Percentiles rank a stretch among this genome's conserved stretches.
Evolutionary conservation across 2,113 vertebrate species (phyloP).

Genomic region (Isurus oxyrinchus): DNA sequence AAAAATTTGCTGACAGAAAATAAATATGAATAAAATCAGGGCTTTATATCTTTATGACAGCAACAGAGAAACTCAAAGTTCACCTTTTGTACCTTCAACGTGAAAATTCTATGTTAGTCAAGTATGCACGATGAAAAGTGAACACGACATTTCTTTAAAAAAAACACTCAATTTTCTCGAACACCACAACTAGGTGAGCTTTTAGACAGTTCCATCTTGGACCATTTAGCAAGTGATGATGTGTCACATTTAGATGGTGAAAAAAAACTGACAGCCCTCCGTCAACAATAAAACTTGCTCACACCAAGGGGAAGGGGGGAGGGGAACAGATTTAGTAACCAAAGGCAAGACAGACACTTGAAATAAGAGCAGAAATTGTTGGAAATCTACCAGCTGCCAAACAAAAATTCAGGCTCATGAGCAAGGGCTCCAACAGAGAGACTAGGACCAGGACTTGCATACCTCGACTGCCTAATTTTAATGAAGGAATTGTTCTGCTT

Average conservation of each 20-base stretch:
- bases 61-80: not conserved
- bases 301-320: not conserved
- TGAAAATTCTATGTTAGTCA: no score
- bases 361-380: not conserved
- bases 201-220: not conserved
- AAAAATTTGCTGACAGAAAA: not conserved
- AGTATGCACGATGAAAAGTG: not conserved
- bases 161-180: not conserved
- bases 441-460: not conserved
- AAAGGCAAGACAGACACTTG: not conserved
- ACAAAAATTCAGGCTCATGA: not conserved
- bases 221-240: not conserved
- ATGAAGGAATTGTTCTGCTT: not conserved
- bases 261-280: not conserved
- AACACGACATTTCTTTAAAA: not conserved
- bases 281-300: not conserved
- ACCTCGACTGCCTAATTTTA: not conserved
- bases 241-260: not conserved
- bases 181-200: not conserved
- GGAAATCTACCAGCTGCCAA: not conserved
- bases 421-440: not conserved
- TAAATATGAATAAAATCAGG: not conserved
- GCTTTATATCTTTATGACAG: not conserved
- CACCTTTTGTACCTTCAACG: not conserved
- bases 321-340: not conserved